A percentile compares a stretch with the other conserved stretches of the same genome.
Evolutionary conservation across 2,113 vertebrate genomes (phyloP).

Genomic region (Trogon melanurus): DNA sequence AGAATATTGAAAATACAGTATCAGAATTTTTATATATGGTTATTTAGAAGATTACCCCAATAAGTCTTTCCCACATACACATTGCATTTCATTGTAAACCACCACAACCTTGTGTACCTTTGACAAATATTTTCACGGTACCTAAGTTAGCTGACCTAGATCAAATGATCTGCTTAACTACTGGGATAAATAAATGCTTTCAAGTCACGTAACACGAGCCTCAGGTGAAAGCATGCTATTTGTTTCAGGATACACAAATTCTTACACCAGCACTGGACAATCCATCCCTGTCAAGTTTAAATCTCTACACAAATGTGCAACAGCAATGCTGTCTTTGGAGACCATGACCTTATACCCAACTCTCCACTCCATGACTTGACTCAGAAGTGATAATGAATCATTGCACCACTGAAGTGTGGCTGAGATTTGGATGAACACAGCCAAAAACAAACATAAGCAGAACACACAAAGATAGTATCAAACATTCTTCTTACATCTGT

Average conservation of each 20-base stretch:
- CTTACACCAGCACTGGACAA: background rate
- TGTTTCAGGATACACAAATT: background rate
- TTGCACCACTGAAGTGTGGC: fast-evolving
- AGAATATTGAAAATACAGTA: background rate
- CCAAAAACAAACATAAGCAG: background rate
- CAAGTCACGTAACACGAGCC: background rate
- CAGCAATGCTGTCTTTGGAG: background rate
- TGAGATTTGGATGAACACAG: background rate
- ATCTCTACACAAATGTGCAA: background rate
- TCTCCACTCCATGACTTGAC: background rate
- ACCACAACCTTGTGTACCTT: background rate
- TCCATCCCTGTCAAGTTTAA: background rate
- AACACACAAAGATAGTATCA: background rate
- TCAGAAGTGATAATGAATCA: background rate
- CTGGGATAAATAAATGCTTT: background rate
- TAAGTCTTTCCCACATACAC: fast-evolving
- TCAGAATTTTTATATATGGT: background rate
- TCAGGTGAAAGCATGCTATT: background rate
- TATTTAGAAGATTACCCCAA: background rate
- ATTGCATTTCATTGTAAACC: background rate
- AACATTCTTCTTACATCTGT: background rate
- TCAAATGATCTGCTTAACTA: background rate
- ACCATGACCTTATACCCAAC: too few species aligned
- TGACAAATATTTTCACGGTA: background rate
- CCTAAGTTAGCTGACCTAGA: background rate